These are phyloP conservation scores for Barypeithes pellucidus DNA, from an alignment of 2,888 invertebrate species.

Conservation along the genomic window DNA sequence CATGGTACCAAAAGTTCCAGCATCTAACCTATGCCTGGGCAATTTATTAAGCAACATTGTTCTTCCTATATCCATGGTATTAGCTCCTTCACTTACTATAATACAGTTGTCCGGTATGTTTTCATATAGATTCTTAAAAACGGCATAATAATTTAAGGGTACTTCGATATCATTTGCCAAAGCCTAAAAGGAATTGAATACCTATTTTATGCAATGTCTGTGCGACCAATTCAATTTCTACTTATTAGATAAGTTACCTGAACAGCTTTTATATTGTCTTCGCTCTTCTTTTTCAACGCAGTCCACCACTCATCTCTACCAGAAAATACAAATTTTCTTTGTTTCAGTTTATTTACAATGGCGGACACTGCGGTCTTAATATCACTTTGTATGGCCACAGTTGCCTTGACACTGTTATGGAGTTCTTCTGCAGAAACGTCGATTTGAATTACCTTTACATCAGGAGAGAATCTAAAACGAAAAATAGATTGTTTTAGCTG, in stretches of 20 bases:
- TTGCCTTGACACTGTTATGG: constrained; percentile 88
- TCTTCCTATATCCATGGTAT: constrained; percentile 98
- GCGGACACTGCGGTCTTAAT: constrained; percentile 81
- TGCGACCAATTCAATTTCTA: no score
- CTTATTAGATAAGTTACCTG: constrained; percentile 73
- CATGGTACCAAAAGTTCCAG: constrained; percentile 98
- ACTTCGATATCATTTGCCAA: constrained; percentile 80
- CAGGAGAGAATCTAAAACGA: constrained; percentile 86
- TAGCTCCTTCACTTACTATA: constrained; percentile 97
- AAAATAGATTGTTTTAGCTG: no score
- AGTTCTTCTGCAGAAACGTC: constrained; percentile 93
- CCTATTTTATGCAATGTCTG: neutral
- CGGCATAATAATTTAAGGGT: constrained; percentile 95
- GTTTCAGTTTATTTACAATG: constrained; percentile 75
- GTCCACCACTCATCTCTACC: constrained; percentile 84
- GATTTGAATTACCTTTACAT: constrained; percentile 91
- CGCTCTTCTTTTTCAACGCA: constrained; percentile 79
- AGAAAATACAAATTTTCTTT: constrained; percentile 74
- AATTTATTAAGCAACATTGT: constrained; percentile 88
- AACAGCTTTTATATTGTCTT: constrained; percentile 81
- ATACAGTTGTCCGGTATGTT: constrained; percentile 86
- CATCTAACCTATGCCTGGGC: constrained; percentile 92
- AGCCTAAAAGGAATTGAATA: constrained; percentile 67
- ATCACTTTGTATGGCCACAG: constrained; percentile 90
- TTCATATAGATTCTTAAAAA: constrained; percentile 87